A percentile compares a stretch with the other conserved stretches of the same genome.
Evolutionary conservation across 2,113 vertebrate species (phyloP).

Genomic region (Rhynchomys soricoides): DNA sequence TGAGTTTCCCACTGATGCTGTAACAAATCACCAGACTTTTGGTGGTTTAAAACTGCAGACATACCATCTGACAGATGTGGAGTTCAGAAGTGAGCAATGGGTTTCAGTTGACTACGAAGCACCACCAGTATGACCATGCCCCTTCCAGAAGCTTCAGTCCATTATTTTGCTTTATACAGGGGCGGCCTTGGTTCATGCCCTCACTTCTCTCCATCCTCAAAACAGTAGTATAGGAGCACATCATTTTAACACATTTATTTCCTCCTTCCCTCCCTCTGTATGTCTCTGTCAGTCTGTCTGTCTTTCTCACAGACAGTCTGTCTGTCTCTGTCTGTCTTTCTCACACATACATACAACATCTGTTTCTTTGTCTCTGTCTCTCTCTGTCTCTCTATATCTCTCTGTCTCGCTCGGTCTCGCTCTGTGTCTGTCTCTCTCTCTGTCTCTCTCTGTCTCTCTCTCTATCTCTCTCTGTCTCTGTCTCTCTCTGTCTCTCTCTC

Average conservation of each 20-base stretch:
- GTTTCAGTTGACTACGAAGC: not conserved
- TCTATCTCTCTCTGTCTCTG: not conserved
- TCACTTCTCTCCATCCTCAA: not conserved
- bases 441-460: not conserved
- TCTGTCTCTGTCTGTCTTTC: not conserved
- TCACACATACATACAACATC: no score
- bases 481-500: not conserved
- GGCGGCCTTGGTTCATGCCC: accelerated
- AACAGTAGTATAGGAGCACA: not conserved
- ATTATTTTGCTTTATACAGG: not conserved
- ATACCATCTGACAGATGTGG: not conserved
- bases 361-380: no score
- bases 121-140: not conserved
- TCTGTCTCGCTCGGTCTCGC: not conserved
- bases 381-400: not conserved
- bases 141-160: not conserved
- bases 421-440: not conserved
- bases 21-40: not conserved
- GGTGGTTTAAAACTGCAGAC: not conserved
- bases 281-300: not conserved
- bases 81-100: not conserved
- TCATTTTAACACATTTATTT: not conserved
- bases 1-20: not conserved
- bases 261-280: not conserved
- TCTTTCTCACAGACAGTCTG: not conserved